A percentile compares a stretch with the other conserved stretches of the same genome.
phyloP scores from a whole-genome alignment of 92 coral and sea anemone species.

The Porites cylindrica region DNA sequence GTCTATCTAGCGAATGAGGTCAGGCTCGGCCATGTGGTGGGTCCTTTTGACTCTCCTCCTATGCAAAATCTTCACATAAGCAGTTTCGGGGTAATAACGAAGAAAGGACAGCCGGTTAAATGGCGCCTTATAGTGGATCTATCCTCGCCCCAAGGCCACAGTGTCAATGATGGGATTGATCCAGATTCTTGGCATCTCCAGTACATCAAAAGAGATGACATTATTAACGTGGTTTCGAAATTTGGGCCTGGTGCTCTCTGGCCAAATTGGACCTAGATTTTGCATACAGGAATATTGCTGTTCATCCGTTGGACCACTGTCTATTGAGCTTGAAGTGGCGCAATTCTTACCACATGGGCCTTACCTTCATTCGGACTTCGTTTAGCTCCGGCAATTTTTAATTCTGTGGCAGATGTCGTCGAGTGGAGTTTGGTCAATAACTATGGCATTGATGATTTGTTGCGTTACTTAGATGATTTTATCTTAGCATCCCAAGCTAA shows the following conservation, averaged over 20 bases:
- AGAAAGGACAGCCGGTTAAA: neutral
- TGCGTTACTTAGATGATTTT: neutral
- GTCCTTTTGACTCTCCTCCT: neutral
- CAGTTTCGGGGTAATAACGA: neutral
- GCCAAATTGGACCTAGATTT: neutral
- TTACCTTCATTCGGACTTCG: constrained; percentile 18
- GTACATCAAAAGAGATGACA: neutral
- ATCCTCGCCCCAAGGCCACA: neutral
- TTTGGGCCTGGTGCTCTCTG: neutral
- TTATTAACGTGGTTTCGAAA: neutral
- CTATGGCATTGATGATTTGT: constrained; percentile 21
- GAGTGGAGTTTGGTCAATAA: constrained; percentile 23
- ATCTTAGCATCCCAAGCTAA: neutral
- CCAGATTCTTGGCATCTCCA: neutral
- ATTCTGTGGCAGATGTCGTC: constrained; percentile 19
- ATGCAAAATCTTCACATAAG: neutral
- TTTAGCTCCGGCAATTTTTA: constrained; percentile 34
- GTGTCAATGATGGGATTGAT: neutral
- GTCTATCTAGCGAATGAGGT: neutral
- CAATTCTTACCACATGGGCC: neutral
- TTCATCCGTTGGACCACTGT: neutral
- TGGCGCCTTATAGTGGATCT: neutral
- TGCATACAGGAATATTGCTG: neutral
- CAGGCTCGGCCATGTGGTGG: neutral
- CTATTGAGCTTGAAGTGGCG: neutral